These are phyloP conservation scores for Penaeus chinensis DNA, from an alignment of 1,140 invertebrate genomes.

Conservation along the genomic window DNA sequence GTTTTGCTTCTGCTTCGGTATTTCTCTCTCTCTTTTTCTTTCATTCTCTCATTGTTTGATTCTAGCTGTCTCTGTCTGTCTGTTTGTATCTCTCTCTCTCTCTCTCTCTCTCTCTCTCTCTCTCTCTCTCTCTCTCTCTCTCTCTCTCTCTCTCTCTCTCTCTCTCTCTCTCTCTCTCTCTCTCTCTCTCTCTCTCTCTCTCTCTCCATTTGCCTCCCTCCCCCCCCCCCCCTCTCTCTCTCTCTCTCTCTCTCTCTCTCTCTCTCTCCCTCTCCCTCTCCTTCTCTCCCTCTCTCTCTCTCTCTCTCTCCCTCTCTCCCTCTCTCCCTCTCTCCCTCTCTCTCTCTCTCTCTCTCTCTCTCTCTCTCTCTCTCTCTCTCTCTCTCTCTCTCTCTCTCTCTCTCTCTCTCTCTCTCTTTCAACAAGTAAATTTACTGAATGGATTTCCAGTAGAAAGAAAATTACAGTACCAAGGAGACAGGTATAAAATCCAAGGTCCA, in stretches of 20 bases:
- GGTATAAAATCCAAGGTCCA: too few relatives aligned
- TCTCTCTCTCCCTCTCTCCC: background rate
- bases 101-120: conserved; percentile 20
- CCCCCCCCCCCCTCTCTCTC: too few relatives aligned
- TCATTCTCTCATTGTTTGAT: background rate
- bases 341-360: conserved; percentile 15
- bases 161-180: background rate
- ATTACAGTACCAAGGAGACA: too few relatives aligned
- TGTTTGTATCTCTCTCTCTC: conserved; percentile 20
- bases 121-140: background rate
- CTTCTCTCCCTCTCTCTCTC: background rate
- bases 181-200: background rate
- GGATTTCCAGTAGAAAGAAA: too few relatives aligned
- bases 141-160: background rate
- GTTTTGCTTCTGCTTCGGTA: background rate
- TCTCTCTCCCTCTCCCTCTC: background rate
- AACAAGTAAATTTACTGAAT: background rate
- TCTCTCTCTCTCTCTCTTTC: background rate
- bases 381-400: background rate
- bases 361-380: conserved; percentile 13
- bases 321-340: conserved; percentile 1
- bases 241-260: background rate
- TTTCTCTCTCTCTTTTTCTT: background rate
- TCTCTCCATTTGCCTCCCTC: background rate
- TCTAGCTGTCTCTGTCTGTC: background rate